These are phyloP conservation scores for Nothoprocta pentlandii DNA, from an alignment of 2,113 vertebrate genomes.

Conservation along the genomic window DNA sequence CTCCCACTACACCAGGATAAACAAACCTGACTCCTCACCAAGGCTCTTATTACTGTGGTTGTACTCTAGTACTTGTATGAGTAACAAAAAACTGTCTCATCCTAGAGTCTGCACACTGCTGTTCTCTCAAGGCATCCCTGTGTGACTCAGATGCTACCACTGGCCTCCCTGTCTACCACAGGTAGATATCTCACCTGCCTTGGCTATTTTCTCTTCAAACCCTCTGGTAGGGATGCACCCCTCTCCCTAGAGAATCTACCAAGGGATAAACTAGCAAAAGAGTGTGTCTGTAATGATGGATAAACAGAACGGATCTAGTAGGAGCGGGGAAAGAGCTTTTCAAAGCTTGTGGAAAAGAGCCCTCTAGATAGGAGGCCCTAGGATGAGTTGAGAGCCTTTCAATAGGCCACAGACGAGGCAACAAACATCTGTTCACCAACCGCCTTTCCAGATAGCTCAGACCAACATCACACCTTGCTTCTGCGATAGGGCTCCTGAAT, in stretches of 20 bases:
- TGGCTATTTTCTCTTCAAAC: not conserved
- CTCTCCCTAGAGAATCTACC: not conserved
- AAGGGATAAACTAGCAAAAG: not conserved
- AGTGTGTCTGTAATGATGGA: not conserved
- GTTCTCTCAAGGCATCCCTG: not conserved
- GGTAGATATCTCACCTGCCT: not conserved
- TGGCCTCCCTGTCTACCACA: not conserved
- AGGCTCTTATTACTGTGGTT: not conserved
- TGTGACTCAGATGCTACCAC: fast-evolving
- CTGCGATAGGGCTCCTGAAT: not conserved
- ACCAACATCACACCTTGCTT: fast-evolving
- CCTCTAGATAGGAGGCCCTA: not conserved
- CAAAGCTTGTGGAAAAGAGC: not conserved
- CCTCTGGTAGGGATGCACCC: not conserved
- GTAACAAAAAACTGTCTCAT: not conserved
- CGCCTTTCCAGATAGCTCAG: not conserved
- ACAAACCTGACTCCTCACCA: not conserved
- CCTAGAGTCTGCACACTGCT: not conserved
- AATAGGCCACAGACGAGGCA: not conserved
- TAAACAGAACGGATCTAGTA: not conserved
- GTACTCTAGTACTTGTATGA: not conserved
- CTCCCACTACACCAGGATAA: not conserved
- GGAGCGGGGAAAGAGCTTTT: not conserved
- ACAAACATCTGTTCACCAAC: not conserved
- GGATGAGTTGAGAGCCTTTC: not conserved